Evolutionary conservation across 1,140 invertebrate genomes (phyloP).

Genomic region (Caenorhabditis latens): DNA sequence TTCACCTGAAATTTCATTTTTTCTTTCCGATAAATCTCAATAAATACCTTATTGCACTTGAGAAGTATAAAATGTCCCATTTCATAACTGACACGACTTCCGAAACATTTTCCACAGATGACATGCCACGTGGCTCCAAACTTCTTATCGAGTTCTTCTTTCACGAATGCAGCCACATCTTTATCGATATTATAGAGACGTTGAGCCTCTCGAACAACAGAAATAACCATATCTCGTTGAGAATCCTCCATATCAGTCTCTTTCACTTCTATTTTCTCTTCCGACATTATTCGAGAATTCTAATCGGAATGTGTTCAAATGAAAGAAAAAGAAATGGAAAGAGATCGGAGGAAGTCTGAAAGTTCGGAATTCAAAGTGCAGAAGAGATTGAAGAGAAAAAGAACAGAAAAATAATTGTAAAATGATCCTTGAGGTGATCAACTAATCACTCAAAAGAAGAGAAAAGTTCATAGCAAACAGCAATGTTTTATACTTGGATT

Average conservation of each 20-base stretch:
- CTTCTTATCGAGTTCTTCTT: constrained; percentile 70
- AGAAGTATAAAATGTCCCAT: constrained; percentile 71
- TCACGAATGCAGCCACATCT: constrained; percentile 71
- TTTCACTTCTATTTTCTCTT: constrained; percentile 66
- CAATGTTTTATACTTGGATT: too few species aligned
- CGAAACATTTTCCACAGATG: constrained; percentile 73
- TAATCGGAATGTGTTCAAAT: background rate
- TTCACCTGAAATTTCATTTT: constrained; percentile 55
- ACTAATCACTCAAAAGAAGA: background rate
- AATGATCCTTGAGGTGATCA: background rate
- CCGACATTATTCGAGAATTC: constrained; percentile 38
- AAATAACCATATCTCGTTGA: constrained; percentile 60
- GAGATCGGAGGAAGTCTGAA: constrained; percentile 10
- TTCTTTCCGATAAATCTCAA: background rate
- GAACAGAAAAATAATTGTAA: too few species aligned
- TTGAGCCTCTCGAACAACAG: constrained; percentile 63
- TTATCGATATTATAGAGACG: constrained; percentile 67
- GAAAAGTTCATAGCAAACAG: background rate
- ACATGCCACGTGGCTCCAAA: constrained; percentile 72
- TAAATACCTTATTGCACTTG: constrained; percentile 62
- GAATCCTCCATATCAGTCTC: constrained; percentile 67
- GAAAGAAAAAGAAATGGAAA: background rate
- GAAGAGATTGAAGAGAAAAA: background rate
- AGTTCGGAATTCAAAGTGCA: background rate
- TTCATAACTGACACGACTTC: constrained; percentile 72